Conservation (phyloP, 2,113 vertebrate genomes). For the Colaptes auratus region DNA sequence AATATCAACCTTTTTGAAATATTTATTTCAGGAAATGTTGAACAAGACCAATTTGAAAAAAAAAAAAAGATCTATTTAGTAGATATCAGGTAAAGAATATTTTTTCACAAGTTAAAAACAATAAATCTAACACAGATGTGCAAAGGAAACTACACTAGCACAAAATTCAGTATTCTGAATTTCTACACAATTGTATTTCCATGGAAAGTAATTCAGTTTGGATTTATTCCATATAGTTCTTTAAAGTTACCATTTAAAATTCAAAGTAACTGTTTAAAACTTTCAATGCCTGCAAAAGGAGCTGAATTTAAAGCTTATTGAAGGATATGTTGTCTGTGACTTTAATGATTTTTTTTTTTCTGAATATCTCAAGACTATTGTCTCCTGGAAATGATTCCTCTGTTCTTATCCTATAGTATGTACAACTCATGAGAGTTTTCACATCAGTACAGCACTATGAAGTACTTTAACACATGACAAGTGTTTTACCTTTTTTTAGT, state of each 20-base stretch:
- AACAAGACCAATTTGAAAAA: neutral
- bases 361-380: neutral
- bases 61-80: neutral
- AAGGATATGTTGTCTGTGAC: neutral
- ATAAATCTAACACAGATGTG: neutral
- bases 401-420: neutral
- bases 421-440: neutral
- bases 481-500: rapidly evolving
- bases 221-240: constrained; percentile 14
- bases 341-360: neutral
- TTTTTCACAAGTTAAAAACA: neutral
- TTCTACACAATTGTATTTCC: neutral
- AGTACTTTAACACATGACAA: rapidly evolving
- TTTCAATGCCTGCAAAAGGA: constrained; percentile 7
- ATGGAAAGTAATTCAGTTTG: neutral
- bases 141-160: neutral
- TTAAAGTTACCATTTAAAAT: neutral
- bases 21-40: neutral
- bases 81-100: neutral
- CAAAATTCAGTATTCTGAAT: neutral
- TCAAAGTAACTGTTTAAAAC: neutral
- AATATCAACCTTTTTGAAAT: neutral
- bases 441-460: neutral
- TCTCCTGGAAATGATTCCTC: neutral
- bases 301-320: neutral